Percentiles rank a stretch among this genome's conserved stretches.
phyloP scores from a whole-genome alignment of 64 coral and sea anemone genomes.

The Pocillopora verrucosa region DNA sequence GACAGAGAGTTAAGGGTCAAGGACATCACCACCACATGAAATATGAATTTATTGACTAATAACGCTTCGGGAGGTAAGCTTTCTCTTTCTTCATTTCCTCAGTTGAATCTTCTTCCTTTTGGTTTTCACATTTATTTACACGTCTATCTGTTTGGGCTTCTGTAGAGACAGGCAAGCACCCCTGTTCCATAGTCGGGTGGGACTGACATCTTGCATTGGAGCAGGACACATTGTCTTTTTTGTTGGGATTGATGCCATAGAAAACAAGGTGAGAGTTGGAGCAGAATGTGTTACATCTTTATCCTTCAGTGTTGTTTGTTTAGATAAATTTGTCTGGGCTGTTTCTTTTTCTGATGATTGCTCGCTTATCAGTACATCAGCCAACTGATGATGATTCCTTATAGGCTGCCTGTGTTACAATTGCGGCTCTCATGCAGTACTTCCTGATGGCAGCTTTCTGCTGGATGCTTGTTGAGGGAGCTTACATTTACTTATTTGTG shows the following conservation, averaged over 20 bases:
- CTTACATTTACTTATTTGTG: slow-evolving; percentile 54
- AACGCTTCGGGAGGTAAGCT: neutral
- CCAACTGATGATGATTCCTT: neutral
- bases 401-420: slow-evolving; percentile 18
- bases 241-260: slow-evolving; percentile 25
- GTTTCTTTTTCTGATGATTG: too few relatives aligned
- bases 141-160: neutral
- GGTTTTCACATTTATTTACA: neutral
- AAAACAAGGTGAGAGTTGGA: neutral
- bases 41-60: too few relatives aligned
- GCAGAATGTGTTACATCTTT: too few relatives aligned
- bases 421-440: slow-evolving; percentile 52
- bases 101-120: neutral
- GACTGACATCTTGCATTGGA: slow-evolving; percentile 26
- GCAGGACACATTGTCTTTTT: slow-evolving; percentile 51
- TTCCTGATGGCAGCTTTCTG: slow-evolving; percentile 57
- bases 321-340: too few relatives aligned
- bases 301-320: too few relatives aligned
- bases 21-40: too few relatives aligned
- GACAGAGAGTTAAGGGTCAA: too few relatives aligned
- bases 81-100: neutral
- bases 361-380: too few relatives aligned
- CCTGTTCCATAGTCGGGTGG: slow-evolving; percentile 40
- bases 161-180: slow-evolving; percentile 33
- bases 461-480: slow-evolving; percentile 64